phyloP scores from a whole-genome alignment of 2,797 vertebrate species.

The Dromococcyx pavoninus region DNA sequence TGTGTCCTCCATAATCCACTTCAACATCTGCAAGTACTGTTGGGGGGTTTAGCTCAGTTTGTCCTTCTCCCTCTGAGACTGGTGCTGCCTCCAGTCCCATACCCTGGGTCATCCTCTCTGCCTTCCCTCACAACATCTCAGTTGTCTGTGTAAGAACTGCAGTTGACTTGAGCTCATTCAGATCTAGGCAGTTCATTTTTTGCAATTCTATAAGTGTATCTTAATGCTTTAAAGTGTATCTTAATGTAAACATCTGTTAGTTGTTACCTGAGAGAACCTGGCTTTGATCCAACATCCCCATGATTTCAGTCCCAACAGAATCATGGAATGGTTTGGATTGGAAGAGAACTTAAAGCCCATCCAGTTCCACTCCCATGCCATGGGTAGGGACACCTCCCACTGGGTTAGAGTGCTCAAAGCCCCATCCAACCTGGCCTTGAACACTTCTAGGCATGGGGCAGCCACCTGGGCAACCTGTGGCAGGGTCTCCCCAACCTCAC shows the following conservation, averaged over 20 bases:
- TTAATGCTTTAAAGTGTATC: neutral
- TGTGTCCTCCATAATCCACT: neutral
- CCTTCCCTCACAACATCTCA: neutral
- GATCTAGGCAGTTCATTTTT: neutral
- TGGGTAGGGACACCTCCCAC: no score
- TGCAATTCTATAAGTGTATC: no score
- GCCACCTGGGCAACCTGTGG: no score
- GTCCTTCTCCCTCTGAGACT: neutral
- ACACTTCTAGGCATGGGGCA: no score
- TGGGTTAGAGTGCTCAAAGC: no score
- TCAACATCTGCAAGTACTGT: neutral
- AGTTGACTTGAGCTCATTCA: neutral
- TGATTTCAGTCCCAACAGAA: neutral
- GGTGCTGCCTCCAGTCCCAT: neutral
- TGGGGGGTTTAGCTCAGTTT: neutral
- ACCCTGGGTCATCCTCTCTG: neutral
- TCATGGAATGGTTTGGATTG: no score
- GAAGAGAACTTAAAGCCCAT: no score
- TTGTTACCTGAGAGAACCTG: neutral
- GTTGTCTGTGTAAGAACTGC: neutral
- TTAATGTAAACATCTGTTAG: neutral
- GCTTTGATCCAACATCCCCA: neutral
- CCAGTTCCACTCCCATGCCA: no score
- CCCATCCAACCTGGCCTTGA: no score
- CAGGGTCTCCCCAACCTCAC: no score